Evolutionary conservation across 1,140 invertebrate species (phyloP), one percentile per base, ranked within the genome.

Genomic region (Leptopilina clavipes): DNA sequence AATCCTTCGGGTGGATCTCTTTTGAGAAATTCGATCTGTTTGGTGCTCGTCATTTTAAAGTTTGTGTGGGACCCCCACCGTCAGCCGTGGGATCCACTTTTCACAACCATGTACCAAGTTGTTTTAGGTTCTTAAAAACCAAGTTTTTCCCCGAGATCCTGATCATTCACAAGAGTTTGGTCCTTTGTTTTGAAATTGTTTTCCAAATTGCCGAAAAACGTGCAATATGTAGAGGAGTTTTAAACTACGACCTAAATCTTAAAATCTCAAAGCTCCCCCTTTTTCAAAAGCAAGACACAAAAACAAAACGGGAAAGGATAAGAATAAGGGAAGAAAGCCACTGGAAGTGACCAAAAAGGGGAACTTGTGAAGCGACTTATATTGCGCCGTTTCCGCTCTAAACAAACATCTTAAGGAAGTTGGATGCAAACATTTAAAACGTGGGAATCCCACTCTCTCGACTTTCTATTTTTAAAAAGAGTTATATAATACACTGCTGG

Each of bases 321-420:
- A 70, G 45, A 31, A 59, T 10, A 11, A 56, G 37, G 52, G 43
- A 56, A 72, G 70, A 72, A 59, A 59, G 44, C 48, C 45, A n/a
- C 59, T 25, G 48, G 48, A 76, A 76, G 70, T 48, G 54, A 44
- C 18, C 17, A 71, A n/a, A n/a, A n/a, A 73, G 18, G 52, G 52
- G 56, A 76, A 54, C 65, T 59, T 22, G 12, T 65, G 22, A 22
- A 65, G n/a, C 59, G 25, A 31, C 59, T 65, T 65, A 25, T 25
- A 65, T 65, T 65, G 22, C 56, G 12, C 25, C 59, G 59, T 31
- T 65, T 65, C 59, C 59, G 59, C 59, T 65, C 25, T 65, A 31
- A 65, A 65, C 59, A 65, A 65, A 65, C 59, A 65, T 65, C 59
- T 1, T 65, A 65, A 65, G 59, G 59, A 65, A 65, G 59, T 65